These are phyloP conservation scores for Corythucha ciliata DNA, from an alignment of 2,888 invertebrate genomes.

Conservation along the genomic window DNA sequence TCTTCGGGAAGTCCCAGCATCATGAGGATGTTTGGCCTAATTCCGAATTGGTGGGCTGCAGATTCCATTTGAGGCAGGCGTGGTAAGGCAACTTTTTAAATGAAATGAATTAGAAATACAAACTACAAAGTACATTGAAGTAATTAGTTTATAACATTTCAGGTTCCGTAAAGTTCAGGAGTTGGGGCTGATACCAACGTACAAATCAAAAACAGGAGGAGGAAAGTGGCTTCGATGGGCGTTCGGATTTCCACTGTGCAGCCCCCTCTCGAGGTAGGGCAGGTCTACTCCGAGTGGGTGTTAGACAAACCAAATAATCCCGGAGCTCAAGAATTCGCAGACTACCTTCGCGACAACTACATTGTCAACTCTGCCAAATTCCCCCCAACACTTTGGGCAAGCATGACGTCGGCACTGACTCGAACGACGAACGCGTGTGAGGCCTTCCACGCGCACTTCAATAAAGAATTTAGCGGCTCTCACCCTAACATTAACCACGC, in stretches of 20 bases:
- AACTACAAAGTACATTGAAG: too few relatives aligned
- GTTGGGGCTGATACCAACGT: too few relatives aligned
- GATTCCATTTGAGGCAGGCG: too few relatives aligned
- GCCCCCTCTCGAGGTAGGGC: neutral
- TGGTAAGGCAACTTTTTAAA: too few relatives aligned
- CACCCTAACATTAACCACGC: constrained; percentile 17
- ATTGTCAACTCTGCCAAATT: neutral
- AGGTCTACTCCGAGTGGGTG: constrained; percentile 6
- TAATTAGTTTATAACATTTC: too few relatives aligned
- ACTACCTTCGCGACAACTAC: neutral
- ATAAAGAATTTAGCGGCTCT: constrained; percentile 4
- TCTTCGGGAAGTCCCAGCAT: too few relatives aligned
- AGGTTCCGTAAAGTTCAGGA: too few relatives aligned
- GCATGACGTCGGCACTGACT: neutral
- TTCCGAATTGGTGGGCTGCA: too few relatives aligned
- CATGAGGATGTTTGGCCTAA: too few relatives aligned
- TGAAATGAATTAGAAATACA: too few relatives aligned
- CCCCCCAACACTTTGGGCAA: constrained; percentile 3
- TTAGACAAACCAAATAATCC: constrained; percentile 10
- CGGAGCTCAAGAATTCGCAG: constrained; percentile 3
- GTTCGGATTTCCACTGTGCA: constrained; percentile 8
- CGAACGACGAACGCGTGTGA: constrained; percentile 3
- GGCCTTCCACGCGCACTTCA: neutral
- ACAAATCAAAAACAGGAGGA: constrained; percentile 2
- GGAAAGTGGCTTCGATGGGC: constrained; percentile 6